Conservation (phyloP, 1,140 invertebrate genomes). For the Drosophila nasuta region DNA sequence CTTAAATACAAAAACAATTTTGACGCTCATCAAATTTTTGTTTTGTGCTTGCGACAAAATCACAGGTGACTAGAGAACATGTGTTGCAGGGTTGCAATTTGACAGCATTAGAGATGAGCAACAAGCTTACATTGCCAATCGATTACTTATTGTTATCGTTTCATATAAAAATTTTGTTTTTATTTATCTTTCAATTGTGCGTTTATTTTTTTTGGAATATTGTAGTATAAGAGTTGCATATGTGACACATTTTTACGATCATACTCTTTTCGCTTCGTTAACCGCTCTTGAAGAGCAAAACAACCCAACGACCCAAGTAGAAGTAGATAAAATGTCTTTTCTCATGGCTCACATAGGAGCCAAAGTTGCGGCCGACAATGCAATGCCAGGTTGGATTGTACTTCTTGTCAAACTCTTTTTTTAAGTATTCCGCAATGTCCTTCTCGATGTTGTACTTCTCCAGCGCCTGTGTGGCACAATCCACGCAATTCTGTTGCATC, state of each 20-base stretch:
- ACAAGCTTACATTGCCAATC: no score
- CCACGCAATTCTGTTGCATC: slow-evolving; percentile 99
- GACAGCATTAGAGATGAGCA: no score
- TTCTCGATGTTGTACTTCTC: slow-evolving; percentile 99
- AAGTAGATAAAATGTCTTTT: slow-evolving; percentile 95
- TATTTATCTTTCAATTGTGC: no score
- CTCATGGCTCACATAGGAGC: slow-evolving; percentile 97
- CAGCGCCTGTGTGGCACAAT: slow-evolving; percentile 98
- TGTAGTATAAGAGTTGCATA: no score
- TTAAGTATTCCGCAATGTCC: slow-evolving; percentile 99
- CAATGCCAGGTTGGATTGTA: slow-evolving; percentile 99
- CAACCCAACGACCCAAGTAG: slow-evolving; percentile 96
- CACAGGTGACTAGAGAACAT: not conserved
- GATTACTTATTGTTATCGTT: no score
- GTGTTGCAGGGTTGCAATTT: not conserved
- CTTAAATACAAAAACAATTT: not conserved
- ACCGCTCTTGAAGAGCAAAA: slow-evolving; percentile 90
- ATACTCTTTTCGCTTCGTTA: slow-evolving; percentile 8
- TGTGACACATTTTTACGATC: no score
- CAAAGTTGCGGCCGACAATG: slow-evolving; percentile 97
- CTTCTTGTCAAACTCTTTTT: slow-evolving; percentile 99
- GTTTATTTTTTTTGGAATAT: no score
- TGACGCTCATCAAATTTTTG: no score
- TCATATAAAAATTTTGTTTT: no score
- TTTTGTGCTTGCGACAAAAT: not conserved